Percentiles rank a stretch among this genome's conserved stretches.
phyloP scores from a whole-genome alignment of 2,113 vertebrate species.

The Noctilio leporinus region DNA sequence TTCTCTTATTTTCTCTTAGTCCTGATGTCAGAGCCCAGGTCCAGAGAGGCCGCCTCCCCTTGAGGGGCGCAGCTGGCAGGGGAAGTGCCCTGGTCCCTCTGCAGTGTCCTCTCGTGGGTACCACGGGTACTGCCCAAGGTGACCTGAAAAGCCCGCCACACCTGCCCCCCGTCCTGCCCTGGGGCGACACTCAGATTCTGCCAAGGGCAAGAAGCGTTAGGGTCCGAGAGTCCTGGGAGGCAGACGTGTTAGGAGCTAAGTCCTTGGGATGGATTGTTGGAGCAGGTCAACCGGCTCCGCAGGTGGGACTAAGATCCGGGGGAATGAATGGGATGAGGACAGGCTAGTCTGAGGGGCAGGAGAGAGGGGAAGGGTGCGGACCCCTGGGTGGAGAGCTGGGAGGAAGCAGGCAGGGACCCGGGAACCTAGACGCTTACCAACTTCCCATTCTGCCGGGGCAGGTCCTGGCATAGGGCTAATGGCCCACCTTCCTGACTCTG shows the following conservation, averaged over 20 bases:
- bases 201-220: no score
- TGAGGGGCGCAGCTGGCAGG: rapidly evolving
- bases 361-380: neutral
- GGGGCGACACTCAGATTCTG: neutral
- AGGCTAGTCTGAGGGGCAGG: no score
- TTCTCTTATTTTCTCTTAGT: neutral
- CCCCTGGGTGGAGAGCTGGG: neutral
- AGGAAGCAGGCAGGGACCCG: neutral
- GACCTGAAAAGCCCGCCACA: no score
- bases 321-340: neutral
- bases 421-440: neutral
- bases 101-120: neutral
- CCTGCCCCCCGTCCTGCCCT: neutral
- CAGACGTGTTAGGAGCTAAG: neutral
- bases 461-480: constrained; percentile 14
- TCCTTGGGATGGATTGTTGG: neutral
- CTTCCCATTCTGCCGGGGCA: neutral
- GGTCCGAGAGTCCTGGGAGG: rapidly evolving
- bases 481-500: constrained; percentile 27
- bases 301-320: neutral
- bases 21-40: neutral
- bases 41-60: neutral
- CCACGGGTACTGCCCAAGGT: neutral
- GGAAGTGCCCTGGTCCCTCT: neutral
- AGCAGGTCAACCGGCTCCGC: neutral